These are phyloP conservation scores for Rhabdomys pumilio DNA, from an alignment of 2,797 vertebrate genomes.

Conservation along the genomic window DNA sequence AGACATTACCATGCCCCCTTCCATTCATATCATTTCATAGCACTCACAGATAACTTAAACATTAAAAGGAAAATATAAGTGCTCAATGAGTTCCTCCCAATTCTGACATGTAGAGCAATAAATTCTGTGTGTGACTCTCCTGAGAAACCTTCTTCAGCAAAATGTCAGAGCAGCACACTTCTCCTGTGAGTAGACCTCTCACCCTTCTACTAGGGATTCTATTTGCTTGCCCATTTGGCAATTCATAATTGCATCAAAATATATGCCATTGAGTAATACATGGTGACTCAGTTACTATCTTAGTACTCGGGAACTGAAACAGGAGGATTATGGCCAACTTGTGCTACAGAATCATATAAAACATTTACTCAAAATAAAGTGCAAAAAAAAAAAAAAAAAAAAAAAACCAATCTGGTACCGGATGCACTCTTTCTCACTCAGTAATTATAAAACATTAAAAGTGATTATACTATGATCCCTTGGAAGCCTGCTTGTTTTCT, in stretches of 20 bases:
- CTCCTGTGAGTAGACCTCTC: not conserved
- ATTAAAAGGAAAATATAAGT: not conserved
- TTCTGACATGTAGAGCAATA: not conserved
- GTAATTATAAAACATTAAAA: conserved; percentile 5
- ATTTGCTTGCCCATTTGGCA: not conserved
- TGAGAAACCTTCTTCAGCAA: conserved; percentile 6
- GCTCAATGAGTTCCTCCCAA: not conserved
- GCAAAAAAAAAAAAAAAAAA: not conserved
- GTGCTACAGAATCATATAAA: not conserved
- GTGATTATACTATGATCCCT: not conserved
- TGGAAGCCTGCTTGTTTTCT: not conserved
- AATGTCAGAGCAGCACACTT: not conserved
- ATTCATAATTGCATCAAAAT: not conserved
- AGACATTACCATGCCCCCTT: not conserved
- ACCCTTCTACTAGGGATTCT: not conserved
- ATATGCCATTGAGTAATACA: not conserved
- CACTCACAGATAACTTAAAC: not conserved
- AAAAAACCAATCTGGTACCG: not conserved
- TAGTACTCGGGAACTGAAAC: not conserved
- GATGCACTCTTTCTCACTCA: not conserved
- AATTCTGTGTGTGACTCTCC: not conserved
- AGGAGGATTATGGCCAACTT: not conserved
- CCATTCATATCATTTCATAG: not conserved
- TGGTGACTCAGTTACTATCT: too few relatives aligned
- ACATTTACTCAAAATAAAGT: not conserved